Evolutionary conservation across 1,140 invertebrate species (phyloP).

Genomic region (Macrobrachium nipponense): DNA sequence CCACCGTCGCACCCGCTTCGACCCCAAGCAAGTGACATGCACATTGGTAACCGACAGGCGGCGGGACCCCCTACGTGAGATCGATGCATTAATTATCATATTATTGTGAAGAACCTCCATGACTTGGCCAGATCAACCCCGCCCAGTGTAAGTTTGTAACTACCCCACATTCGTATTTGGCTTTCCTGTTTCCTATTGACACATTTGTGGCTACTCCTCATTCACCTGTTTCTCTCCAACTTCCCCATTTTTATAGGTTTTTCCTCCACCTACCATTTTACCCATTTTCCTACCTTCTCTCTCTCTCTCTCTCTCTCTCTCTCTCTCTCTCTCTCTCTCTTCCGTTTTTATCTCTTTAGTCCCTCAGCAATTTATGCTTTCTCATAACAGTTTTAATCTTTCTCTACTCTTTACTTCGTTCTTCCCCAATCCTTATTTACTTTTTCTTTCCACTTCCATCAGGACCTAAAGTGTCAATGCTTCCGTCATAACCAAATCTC

Average conservation of each 20-base stretch:
- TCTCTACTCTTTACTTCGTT: too few relatives aligned
- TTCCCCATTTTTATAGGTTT: not conserved
- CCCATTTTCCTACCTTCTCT: not conserved
- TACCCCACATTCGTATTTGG: not conserved
- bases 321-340: too few relatives aligned
- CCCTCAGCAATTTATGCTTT: too few relatives aligned
- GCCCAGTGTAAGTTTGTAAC: not conserved
- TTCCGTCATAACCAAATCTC: too few relatives aligned
- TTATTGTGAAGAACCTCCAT: conserved; percentile 22
- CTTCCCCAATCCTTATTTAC: too few relatives aligned
- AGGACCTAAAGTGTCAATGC: too few relatives aligned
- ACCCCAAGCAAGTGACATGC: conserved; percentile 11
- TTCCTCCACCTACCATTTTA: not conserved
- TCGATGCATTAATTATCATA: conserved; percentile 58
- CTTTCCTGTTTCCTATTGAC: not conserved
- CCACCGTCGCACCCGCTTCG: not conserved
- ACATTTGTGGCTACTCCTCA: not conserved
- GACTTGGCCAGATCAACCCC: conserved; percentile 4
- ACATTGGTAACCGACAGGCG: conserved; percentile 38
- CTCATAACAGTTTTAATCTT: too few relatives aligned
- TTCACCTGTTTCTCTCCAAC: not conserved
- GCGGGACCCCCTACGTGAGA: conserved; percentile 29
- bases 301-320: too few relatives aligned
- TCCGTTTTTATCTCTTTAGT: too few relatives aligned
- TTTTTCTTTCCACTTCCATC: too few relatives aligned